Percentiles rank a stretch among this genome's conserved stretches.
phyloP scores from a whole-genome alignment of 2,888 invertebrate genomes.

The Volucella bombylans region DNA sequence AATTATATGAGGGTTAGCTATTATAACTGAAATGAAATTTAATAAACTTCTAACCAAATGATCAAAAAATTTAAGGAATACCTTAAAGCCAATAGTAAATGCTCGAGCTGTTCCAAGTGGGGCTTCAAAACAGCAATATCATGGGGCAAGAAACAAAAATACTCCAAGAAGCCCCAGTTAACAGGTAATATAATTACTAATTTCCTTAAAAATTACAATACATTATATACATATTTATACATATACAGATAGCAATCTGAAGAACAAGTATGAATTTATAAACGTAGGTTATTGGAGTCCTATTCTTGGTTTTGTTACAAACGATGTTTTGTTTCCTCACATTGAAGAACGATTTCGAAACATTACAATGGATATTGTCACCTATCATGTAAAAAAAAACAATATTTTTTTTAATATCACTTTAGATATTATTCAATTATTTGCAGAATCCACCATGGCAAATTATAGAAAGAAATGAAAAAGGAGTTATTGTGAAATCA shows the following conservation, averaged over 20 bases:
- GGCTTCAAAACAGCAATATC: slow-evolving; percentile 84
- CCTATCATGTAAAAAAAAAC: slow-evolving; percentile 87
- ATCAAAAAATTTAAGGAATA: slow-evolving; percentile 76
- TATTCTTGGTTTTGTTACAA: slow-evolving; percentile 86
- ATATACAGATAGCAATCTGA: slow-evolving; percentile 72
- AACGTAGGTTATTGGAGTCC: slow-evolving; percentile 90
- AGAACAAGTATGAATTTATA: slow-evolving; percentile 79
- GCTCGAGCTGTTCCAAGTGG: slow-evolving; percentile 85
- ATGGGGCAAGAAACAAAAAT: slow-evolving; percentile 83
- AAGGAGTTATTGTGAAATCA: slow-evolving; percentile 83
- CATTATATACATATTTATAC: not conserved
- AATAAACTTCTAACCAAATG: not conserved
- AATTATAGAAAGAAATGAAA: slow-evolving; percentile 85
- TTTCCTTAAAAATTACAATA: too few relatives aligned
- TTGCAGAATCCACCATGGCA: slow-evolving; percentile 95
- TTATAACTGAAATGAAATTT: not conserved
- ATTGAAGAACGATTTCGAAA: slow-evolving; percentile 90
- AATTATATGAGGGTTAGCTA: slow-evolving; percentile 86
- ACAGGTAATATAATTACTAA: not conserved
- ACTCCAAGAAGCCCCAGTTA: slow-evolving; percentile 57
- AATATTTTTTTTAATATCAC: slow-evolving; percentile 10
- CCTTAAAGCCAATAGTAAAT: slow-evolving; percentile 79
- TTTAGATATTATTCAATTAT: slow-evolving; percentile 63
- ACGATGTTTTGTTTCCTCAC: slow-evolving; percentile 91
- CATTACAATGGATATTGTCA: slow-evolving; percentile 87